Evolutionary conservation across 1,140 invertebrate genomes (phyloP), one percentile per base, ranked within the genome.

Genomic region (Lepidurus packardi): DNA sequence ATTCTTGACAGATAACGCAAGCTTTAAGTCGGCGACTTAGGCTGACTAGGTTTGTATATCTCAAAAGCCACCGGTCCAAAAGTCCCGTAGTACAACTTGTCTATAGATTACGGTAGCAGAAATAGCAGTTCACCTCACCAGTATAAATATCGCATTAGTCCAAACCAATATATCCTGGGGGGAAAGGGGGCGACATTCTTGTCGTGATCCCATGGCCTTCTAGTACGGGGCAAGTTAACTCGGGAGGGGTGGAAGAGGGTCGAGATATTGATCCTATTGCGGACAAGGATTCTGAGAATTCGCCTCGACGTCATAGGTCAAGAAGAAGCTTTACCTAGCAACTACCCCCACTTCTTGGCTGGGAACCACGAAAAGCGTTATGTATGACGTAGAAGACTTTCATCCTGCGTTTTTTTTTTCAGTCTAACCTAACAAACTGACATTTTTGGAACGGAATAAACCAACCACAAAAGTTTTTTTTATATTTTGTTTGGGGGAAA

Each of bases 211-310:
- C 21, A n/a, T 65, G 53, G 53, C 53, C 53, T 65, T 65, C 16
- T 65, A 65, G 21, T 65, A 13, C 53, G 53, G 21, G 7, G 13
- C 53, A 13, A 13, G 16, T 13, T n/a, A 47, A 47, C 10, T 47
- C 10, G 45, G 45, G 45, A 21, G 53, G 13, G 53, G n/a, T 65
- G n/a, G 53, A 65, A 65, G 53, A 65, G 16, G 16, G 34, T 34
- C 34, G 34, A 34, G 53, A 65, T 65, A 65, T 65, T 65, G 53
- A 65, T 65, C 53, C 53, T 65, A 65, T 65, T 65, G 53, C 53
- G 53, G 53, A 9, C 13, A 13, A 65, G 53, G 53, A 65, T 65
- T 65, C 53, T 65, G 53, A 21, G 53, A 65, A 65, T 16, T 65
- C 53, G 53, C 53, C 21, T 21, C 53, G 53, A 65, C 53, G 53